Evolutionary conservation across 2,888 invertebrate species (phyloP).

Genomic region (Amblyjoppa fuscipennis): DNA sequence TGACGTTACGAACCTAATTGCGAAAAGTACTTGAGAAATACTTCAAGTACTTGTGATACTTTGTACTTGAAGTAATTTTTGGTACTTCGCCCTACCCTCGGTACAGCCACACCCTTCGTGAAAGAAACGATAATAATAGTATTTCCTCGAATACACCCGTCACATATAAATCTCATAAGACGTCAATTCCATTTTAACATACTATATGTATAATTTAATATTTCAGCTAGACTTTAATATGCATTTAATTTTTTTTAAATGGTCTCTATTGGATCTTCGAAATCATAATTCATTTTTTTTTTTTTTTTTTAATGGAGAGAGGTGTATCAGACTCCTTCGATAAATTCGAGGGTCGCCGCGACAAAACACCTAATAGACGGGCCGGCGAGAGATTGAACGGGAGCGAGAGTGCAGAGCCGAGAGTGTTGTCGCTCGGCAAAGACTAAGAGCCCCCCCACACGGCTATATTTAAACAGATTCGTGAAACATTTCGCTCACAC

Average conservation of each 20-base stretch:
- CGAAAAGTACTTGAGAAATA: too few relatives aligned
- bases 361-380: constrained; percentile 23
- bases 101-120: too few relatives aligned
- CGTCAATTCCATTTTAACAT: too few relatives aligned
- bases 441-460: constrained; percentile 72
- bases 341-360: constrained; percentile 1
- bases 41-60: too few relatives aligned
- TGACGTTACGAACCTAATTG: too few relatives aligned
- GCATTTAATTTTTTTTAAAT: not conserved
- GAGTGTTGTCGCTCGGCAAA: constrained; percentile 61
- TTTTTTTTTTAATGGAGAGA: not conserved
- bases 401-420: constrained; percentile 34
- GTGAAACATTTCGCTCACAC: constrained; percentile 67
- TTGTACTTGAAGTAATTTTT: too few relatives aligned
- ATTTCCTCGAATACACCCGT: too few relatives aligned
- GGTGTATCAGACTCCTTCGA: not conserved
- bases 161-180: too few relatives aligned
- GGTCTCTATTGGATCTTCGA: not conserved
- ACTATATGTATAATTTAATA: too few relatives aligned
- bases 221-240: too few relatives aligned
- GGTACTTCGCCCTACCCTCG: too few relatives aligned
- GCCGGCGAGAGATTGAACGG: constrained; percentile 64
- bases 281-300: not conserved
- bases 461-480: constrained; percentile 81
- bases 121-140: too few relatives aligned